Percentiles rank a stretch among this genome's conserved stretches.
Evolutionary conservation across 2,113 vertebrate species (phyloP).

Genomic region (Danio rerio): GRCz12tu NC_133199.1:3238501-3239000

Average conservation of each 20-base stretch:
- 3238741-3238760: slow-evolving; percentile 37
- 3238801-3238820: slow-evolving; percentile 30
- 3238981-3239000: slow-evolving; percentile 19
- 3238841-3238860: background rate
- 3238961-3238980: slow-evolving; percentile 16
- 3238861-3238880: slow-evolving; percentile 22
- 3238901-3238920: slow-evolving; percentile 33
- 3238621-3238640: slow-evolving; percentile 37
- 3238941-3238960: slow-evolving; percentile 12
- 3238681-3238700: slow-evolving; percentile 36
- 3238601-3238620: slow-evolving; percentile 24
- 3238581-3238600: slow-evolving; percentile 23
- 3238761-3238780: slow-evolving; percentile 24
- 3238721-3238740: background rate
- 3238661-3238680: slow-evolving; percentile 19
- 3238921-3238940: slow-evolving; percentile 36
- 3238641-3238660: slow-evolving; percentile 30
- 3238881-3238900: slow-evolving; percentile 37
- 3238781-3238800: slow-evolving; percentile 7
- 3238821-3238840: slow-evolving; percentile 7
- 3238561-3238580: slow-evolving; percentile 32
- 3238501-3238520: background rate
- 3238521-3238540: slow-evolving; percentile 2
- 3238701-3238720: slow-evolving; percentile 31
- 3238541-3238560: slow-evolving; percentile 19